Conservation (phyloP, 30 jellyfish, hydroid and myxozoan species). For the Aurelia aurita region DNA sequence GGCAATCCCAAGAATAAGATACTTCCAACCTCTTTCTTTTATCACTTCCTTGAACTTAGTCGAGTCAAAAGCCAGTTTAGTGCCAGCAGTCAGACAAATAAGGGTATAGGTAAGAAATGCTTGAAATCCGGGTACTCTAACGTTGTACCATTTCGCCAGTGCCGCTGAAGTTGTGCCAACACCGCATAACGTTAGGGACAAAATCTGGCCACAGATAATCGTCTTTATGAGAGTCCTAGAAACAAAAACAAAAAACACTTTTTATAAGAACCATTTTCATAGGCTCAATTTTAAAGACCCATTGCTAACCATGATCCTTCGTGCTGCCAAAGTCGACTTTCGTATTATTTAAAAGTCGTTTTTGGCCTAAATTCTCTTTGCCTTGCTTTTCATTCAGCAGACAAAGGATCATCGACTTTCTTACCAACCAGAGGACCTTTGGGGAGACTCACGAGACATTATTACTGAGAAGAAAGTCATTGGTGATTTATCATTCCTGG, state of each 20-base stretch:
- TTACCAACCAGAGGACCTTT: too few relatives aligned
- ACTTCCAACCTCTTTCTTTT: slow-evolving; percentile 87
- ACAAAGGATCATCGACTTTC: too few relatives aligned
- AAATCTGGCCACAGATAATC: slow-evolving; percentile 86
- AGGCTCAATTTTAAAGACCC: too few relatives aligned
- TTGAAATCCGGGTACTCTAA: slow-evolving; percentile 87
- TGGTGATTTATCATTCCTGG: too few relatives aligned
- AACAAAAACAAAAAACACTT: background rate
- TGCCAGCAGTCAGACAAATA: slow-evolving; percentile 86
- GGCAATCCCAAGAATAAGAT: slow-evolving; percentile 67
- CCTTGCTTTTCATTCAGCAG: too few relatives aligned
- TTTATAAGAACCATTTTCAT: too few relatives aligned
- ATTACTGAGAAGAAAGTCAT: too few relatives aligned
- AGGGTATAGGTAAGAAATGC: slow-evolving; percentile 76
- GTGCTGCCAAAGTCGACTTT: too few relatives aligned
- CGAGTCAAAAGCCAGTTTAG: slow-evolving; percentile 56
- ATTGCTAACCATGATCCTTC: too few relatives aligned
- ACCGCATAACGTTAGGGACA: slow-evolving; percentile 90
- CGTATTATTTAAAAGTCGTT: too few relatives aligned
- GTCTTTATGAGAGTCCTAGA: slow-evolving; percentile 80
- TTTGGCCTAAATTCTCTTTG: too few relatives aligned
- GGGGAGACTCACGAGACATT: too few relatives aligned
- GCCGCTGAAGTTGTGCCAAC: slow-evolving; percentile 96
- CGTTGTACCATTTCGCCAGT: slow-evolving; percentile 74
- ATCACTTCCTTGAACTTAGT: slow-evolving; percentile 40